These are phyloP conservation scores for Poeciliopsis occidentalis DNA, from an alignment of 2,113 vertebrate species.

Conservation along the genomic window DNA sequence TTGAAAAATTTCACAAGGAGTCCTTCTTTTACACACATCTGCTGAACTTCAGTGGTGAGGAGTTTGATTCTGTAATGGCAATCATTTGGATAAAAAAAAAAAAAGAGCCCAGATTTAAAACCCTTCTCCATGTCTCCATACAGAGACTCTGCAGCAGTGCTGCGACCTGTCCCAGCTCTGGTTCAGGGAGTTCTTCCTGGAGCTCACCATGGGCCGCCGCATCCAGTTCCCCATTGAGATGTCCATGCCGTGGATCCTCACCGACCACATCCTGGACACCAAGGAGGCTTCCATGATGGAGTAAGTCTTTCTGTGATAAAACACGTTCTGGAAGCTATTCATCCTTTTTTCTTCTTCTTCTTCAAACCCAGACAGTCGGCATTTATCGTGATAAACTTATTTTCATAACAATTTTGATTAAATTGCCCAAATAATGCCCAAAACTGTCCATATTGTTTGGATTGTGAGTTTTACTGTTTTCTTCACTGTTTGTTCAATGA, in stretches of 20 bases:
- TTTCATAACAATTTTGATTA: too few species aligned
- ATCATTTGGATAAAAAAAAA: not conserved
- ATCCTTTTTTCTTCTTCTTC: not conserved
- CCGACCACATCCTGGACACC: constrained; percentile 97
- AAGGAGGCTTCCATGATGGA: constrained; percentile 99
- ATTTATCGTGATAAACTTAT: too few species aligned
- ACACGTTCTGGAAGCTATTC: not conserved
- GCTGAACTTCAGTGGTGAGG: constrained; percentile 95
- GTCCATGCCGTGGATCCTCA: constrained; percentile 99
- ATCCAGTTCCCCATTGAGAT: constrained; percentile 99
- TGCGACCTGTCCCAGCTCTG: constrained; percentile 98
- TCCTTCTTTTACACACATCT: constrained; percentile 99
- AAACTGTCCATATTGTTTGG: too few species aligned
- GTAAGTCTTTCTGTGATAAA: constrained; percentile 71
- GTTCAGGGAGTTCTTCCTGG: constrained; percentile 99
- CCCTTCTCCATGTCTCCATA: not conserved
- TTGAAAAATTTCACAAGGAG: constrained; percentile 97
- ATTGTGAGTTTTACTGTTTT: too few species aligned
- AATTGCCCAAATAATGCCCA: too few species aligned
- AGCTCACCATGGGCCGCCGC: constrained; percentile 97
- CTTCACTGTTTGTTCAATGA: too few species aligned
- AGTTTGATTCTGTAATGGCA: not conserved
- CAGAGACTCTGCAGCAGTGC: constrained; percentile 97
- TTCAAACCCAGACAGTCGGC: not conserved
- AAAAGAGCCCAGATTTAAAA: too few species aligned